These are phyloP conservation scores for Scylla paramamosain DNA, from an alignment of 1,140 invertebrate species.

Conservation along the genomic window DNA sequence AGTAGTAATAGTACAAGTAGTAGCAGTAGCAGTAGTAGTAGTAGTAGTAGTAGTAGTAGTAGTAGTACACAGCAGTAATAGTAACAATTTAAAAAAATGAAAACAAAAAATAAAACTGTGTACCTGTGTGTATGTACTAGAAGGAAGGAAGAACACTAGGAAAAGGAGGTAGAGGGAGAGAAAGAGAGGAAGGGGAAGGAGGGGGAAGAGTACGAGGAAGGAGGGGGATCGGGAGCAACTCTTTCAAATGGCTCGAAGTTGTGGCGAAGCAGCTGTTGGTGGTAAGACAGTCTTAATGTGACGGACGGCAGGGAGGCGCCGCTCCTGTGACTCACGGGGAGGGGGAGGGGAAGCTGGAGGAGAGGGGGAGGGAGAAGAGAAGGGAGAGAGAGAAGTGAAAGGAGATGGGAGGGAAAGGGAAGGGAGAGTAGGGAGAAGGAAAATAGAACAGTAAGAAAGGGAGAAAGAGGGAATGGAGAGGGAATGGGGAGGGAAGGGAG, in stretches of 20 bases:
- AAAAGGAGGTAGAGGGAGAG: background rate
- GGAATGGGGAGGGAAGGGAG: background rate
- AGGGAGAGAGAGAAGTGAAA: background rate
- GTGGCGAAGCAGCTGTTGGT: background rate
- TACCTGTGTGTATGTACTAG: too few species aligned
- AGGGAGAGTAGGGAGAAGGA: background rate
- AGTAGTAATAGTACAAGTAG: too few species aligned
- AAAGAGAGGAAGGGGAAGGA: background rate
- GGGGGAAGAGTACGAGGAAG: background rate
- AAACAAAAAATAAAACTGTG: too few species aligned
- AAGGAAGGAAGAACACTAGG: too few species aligned
- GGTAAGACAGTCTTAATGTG: background rate
- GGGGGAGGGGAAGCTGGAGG: background rate
- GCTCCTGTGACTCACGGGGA: background rate
- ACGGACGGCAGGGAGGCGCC: background rate
- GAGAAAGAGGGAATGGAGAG: background rate
- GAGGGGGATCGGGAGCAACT: background rate
- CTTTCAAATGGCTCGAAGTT: background rate
- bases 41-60: too few species aligned
- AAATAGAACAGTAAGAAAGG: background rate
- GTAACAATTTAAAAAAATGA: too few species aligned
- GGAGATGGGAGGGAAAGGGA: background rate
- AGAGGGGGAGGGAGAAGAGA: background rate
- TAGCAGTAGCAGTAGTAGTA: too few species aligned
- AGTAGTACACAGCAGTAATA: too few species aligned